Evolutionary conservation across 2,888 invertebrate genomes (phyloP).

Genomic region (Pseudococcus jackbeardsleyi): DNA sequence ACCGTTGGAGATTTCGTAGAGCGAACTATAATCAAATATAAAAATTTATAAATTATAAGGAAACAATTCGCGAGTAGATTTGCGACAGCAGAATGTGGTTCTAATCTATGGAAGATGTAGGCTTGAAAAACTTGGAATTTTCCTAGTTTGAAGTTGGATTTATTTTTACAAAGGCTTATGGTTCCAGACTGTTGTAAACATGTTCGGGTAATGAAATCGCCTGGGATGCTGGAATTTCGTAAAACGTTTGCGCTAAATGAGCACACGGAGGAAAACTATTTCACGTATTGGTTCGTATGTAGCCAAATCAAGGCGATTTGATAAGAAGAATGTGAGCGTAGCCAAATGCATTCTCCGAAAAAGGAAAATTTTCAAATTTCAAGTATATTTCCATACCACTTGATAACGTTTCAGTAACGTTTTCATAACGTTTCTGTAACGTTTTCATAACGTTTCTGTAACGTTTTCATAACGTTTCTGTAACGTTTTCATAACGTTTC

Average conservation of each 20-base stretch:
- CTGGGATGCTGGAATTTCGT: neutral
- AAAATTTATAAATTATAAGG: constrained; percentile 16
- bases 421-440: neutral
- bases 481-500: neutral
- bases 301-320: neutral
- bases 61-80: neutral
- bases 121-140: neutral
- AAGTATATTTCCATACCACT: neutral
- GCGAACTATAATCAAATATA: neutral
- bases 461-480: too few relatives aligned
- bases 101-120: neutral
- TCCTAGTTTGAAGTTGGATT: neutral
- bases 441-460: neutral
- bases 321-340: too few relatives aligned
- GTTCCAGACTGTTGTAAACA: neutral
- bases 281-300: neutral
- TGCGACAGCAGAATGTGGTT: neutral
- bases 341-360: too few relatives aligned
- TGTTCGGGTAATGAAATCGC: neutral
- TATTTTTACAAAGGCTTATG: neutral
- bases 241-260: neutral
- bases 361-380: too few relatives aligned
- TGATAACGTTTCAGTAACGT: neutral
- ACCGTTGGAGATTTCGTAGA: neutral
- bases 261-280: neutral